phyloP scores from a whole-genome alignment of 2,113 vertebrate genomes.

The Tyrannus savana region DNA sequence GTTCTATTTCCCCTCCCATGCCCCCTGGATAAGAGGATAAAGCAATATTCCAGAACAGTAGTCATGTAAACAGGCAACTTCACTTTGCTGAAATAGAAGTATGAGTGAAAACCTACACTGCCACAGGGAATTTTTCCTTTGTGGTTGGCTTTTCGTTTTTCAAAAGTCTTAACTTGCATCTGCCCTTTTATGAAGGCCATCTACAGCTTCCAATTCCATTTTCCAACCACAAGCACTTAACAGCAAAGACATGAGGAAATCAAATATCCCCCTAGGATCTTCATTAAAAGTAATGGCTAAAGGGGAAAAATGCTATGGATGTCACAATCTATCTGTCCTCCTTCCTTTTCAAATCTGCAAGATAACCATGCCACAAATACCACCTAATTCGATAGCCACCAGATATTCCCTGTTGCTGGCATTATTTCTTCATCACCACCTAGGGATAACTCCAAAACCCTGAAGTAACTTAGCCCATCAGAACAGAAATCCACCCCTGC shows the following conservation, averaged over 20 bases:
- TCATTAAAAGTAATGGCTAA: not conserved
- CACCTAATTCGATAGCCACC: not conserved
- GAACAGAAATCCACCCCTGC: not conserved
- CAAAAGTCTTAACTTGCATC: not conserved
- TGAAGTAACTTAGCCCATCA: not conserved
- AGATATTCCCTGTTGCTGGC: not conserved
- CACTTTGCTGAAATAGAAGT: not conserved
- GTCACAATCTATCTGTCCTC: not conserved
- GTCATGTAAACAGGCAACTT: not conserved
- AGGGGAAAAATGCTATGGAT: not conserved
- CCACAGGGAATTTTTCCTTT: not conserved
- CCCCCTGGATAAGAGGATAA: constrained; percentile 23
- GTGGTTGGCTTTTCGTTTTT: not conserved
- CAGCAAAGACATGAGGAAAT: not conserved
- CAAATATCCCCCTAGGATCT: constrained; percentile 33
- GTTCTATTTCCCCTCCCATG: not conserved
- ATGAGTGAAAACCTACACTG: not conserved
- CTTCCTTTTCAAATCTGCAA: not conserved
- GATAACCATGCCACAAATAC: not conserved
- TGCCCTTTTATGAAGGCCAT: constrained; percentile 15
- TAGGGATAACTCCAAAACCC: not conserved
- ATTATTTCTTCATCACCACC: not conserved
- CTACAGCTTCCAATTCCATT: constrained; percentile 8
- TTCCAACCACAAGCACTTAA: constrained; percentile 15
- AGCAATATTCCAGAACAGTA: constrained; percentile 13